Percentiles rank a stretch among this genome's conserved stretches.
Conservation (phyloP, 2,888 invertebrate genomes). For the Pemphredon lugubris region DNA sequence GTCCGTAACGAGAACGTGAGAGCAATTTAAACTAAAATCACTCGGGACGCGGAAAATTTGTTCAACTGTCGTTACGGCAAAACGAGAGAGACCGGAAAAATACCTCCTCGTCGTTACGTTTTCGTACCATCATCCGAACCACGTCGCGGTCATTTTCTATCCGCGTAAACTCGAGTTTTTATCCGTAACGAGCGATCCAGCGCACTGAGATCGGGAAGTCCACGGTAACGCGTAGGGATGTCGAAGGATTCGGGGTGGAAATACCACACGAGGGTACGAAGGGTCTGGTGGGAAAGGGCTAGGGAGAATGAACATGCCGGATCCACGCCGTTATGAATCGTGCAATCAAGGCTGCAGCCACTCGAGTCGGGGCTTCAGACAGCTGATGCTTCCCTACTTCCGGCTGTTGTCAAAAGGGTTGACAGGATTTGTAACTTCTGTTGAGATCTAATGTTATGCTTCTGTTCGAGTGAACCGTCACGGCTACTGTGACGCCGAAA, state of each 20-base stretch:
- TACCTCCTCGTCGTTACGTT: not conserved
- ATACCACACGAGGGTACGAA: too few relatives aligned
- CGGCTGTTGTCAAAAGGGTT: constrained; percentile 51
- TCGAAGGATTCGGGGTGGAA: too few relatives aligned
- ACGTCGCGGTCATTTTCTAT: constrained; percentile 19
- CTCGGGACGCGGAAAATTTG: constrained; percentile 15
- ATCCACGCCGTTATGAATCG: constrained; percentile 64
- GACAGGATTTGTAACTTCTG: constrained; percentile 33
- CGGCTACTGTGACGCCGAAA: not conserved
- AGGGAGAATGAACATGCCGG: constrained; percentile 26
- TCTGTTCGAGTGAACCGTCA: constrained; percentile 12
- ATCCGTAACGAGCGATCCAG: constrained; percentile 54
- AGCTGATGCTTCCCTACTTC: constrained; percentile 62
- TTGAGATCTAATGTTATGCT: constrained; percentile 13
- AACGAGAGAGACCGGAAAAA: constrained; percentile 8
- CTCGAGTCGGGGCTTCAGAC: constrained; percentile 46
- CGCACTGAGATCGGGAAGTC: constrained; percentile 31
- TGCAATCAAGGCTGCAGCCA: constrained; percentile 60
- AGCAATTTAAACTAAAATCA: constrained; percentile 2
- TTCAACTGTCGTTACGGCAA: constrained; percentile 26
- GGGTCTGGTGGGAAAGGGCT: constrained; percentile 13
- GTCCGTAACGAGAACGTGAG: constrained; percentile 7
- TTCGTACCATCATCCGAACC: not conserved
- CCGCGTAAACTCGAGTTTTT: constrained; percentile 58
- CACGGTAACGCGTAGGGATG: constrained; percentile 23